Conservation (phyloP, 2,797 vertebrate species). For the Tauraco hartlaubi region DNA sequence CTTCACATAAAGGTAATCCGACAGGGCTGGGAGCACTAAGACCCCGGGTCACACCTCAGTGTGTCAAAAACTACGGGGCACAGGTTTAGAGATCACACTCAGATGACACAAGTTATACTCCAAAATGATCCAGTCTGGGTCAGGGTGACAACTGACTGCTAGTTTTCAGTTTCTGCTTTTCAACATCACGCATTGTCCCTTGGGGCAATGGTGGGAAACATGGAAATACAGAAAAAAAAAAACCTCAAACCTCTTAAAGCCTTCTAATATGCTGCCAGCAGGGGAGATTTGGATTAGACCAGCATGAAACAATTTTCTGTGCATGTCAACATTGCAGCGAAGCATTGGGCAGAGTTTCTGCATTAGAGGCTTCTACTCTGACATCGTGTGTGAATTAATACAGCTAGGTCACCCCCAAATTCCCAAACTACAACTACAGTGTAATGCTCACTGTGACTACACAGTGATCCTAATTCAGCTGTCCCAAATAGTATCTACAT, state of each 20-base stretch:
- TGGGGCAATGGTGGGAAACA: background rate
- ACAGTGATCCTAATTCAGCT: background rate
- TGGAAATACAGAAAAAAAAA: background rate
- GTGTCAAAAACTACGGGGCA: background rate
- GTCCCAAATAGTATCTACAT: background rate
- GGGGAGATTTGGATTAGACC: background rate
- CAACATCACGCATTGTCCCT: background rate
- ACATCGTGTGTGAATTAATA: background rate
- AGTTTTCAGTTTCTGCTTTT: background rate
- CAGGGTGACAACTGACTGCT: background rate
- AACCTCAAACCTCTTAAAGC: background rate
- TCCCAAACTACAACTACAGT: background rate
- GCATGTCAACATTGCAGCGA: background rate
- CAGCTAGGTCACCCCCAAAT: background rate
- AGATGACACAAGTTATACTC: background rate
- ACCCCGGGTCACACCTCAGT: background rate
- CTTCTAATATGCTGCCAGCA: background rate
- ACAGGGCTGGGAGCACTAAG: fast-evolving
- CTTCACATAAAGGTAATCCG: background rate
- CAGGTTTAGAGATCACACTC: background rate
- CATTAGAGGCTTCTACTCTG: background rate
- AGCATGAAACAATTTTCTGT: background rate
- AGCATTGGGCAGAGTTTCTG: background rate
- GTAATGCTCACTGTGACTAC: background rate
- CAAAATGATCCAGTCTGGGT: background rate